phyloP scores from a whole-genome alignment of 2,113 vertebrate genomes.

The sheep (Ovis aries) region DNA sequence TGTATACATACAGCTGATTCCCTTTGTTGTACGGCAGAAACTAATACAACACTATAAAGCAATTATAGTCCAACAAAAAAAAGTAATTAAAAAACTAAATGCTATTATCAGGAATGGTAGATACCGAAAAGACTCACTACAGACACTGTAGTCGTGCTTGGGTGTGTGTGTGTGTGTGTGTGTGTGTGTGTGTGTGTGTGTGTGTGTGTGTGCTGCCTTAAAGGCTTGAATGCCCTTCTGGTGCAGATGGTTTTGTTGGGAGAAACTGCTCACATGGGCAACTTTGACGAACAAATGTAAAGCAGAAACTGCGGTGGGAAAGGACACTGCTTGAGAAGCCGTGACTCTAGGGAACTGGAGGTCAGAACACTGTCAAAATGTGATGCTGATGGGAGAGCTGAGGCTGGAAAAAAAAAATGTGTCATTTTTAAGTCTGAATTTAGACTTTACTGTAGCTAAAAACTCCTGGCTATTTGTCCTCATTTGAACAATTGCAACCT shows the following conservation, averaged over 20 bases:
- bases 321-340: neutral
- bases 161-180: neutral
- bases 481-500: neutral
- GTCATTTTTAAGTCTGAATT: neutral
- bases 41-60: neutral
- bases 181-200: too few relatives aligned
- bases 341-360: neutral
- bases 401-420: neutral
- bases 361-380: neutral
- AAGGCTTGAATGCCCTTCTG: neutral
- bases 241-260: neutral
- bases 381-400: neutral
- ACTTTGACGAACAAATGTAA: neutral
- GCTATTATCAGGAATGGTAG: neutral
- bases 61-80: neutral
- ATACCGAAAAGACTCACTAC: neutral
- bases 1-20: neutral
- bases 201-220: neutral
- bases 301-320: neutral
- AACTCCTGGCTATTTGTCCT: neutral
- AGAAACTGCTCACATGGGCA: neutral
- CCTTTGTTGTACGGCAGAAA: neutral
- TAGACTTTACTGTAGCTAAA: neutral
- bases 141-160: neutral
- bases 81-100: neutral